phyloP scores from a whole-genome alignment of 2,113 vertebrate species.

The Platichthys flesus region DNA sequence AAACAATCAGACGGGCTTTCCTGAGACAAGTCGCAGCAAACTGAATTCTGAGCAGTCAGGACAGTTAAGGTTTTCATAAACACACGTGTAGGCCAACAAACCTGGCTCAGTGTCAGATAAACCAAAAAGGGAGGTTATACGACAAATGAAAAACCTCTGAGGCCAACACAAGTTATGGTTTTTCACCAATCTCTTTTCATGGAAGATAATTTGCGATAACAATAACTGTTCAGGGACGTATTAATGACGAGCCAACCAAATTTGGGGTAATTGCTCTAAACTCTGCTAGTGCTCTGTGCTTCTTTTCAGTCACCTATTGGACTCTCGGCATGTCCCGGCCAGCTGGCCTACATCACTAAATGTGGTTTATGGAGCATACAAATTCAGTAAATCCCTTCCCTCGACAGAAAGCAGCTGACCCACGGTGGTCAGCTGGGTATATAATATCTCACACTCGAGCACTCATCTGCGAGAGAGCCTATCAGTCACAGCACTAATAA shows the following conservation, averaged over 20 bases:
- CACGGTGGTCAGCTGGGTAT: constrained; percentile 34
- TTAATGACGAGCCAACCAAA: not conserved
- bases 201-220: not conserved
- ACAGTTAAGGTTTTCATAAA: not conserved
- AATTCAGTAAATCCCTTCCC: constrained; percentile 46
- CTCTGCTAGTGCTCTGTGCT: not conserved
- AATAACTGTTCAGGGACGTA: not conserved
- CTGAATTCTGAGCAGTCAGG: not conserved
- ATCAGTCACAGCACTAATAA: constrained; percentile 32
- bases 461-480: constrained; percentile 8
- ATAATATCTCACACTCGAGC: constrained; percentile 2
- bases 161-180: not conserved
- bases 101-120: no score
- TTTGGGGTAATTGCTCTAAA: not conserved
- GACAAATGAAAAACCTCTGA: not conserved
- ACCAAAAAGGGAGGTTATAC: no score
- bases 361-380: constrained; percentile 47
- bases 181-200: not conserved
- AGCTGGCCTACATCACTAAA: constrained; percentile 33
- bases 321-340: constrained; percentile 14
- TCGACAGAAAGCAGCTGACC: constrained; percentile 53
- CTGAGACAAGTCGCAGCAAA: constrained; percentile 7
- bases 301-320: constrained; percentile 25
- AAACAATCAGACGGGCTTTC: constrained; percentile 30
- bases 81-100: no score